Evolutionary conservation across 2,113 vertebrate species (phyloP).

Genomic region (Limanda limanda): DNA sequence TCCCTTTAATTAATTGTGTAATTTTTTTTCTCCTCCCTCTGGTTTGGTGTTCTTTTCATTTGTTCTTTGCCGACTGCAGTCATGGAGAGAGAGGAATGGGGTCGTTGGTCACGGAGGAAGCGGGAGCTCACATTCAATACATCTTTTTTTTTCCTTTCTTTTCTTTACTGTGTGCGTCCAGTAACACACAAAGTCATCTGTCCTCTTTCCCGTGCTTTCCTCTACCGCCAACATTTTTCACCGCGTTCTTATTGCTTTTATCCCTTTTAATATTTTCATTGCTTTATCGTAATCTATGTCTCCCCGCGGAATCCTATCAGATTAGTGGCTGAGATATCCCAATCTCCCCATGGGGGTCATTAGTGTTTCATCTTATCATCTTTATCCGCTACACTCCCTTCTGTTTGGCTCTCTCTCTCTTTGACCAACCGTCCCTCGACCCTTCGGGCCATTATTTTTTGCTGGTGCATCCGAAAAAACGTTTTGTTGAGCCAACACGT

Average conservation of each 20-base stretch:
- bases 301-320: constrained; percentile 30
- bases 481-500: constrained; percentile 50
- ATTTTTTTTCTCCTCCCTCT: constrained; percentile 10
- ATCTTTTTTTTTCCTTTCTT: not conserved
- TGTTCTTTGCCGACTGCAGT: constrained; percentile 8
- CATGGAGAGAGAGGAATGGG: not conserved
- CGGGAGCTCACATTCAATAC: not conserved
- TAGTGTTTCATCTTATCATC: constrained; percentile 38
- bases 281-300: constrained; percentile 27
- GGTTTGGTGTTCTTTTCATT: constrained; percentile 3
- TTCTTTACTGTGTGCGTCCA: not conserved
- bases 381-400: constrained; percentile 39
- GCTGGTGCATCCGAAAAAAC: not conserved
- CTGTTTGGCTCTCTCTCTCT: constrained; percentile 7
- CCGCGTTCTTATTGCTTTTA: not conserved
- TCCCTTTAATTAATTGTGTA: constrained; percentile 64
- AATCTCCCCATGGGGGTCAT: constrained; percentile 15
- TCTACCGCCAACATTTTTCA: constrained; percentile 3
- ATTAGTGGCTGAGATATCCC: constrained; percentile 35
- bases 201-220: not conserved
- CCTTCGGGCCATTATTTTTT: not conserved
- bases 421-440: constrained; percentile 7
- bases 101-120: not conserved
- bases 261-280: constrained; percentile 34
- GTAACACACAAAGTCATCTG: not conserved